These are phyloP conservation scores for Gallinago solitaria DNA, from an alignment of 2,797 vertebrate genomes.

Conservation along the genomic window DNA sequence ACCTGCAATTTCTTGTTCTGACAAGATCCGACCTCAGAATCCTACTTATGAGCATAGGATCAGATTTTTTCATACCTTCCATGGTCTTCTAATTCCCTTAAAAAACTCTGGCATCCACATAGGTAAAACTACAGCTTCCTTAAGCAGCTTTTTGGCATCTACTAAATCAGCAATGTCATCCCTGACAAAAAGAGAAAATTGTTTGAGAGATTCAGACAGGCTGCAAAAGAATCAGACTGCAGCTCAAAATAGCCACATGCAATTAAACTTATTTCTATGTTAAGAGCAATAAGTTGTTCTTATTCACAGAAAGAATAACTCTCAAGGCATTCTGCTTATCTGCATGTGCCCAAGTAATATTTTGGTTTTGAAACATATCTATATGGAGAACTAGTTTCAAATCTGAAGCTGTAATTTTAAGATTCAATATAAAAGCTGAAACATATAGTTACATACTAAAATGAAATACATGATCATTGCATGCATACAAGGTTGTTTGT, in stretches of 20 bases:
- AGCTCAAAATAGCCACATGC: neutral
- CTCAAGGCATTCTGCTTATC: neutral
- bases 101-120: constrained; percentile 99
- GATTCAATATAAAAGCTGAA: neutral
- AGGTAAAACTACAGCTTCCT: constrained; percentile 94
- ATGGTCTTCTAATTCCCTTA: constrained; percentile 94
- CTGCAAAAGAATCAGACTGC: neutral
- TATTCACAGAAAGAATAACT: neutral
- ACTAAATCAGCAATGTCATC: constrained; percentile 94
- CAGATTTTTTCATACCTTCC: constrained; percentile 86
- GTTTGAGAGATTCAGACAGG: neutral
- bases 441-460: neutral
- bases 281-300: neutral
- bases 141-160: constrained; percentile 94
- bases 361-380: neutral
- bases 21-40: neutral
- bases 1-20: neutral
- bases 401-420: neutral
- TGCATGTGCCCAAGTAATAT: neutral
- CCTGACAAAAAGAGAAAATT: constrained; percentile 74
- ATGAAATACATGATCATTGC: neutral
- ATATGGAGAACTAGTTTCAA: neutral
- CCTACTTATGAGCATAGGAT: neutral
- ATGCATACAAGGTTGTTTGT: neutral
- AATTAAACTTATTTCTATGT: neutral